Base-by-base conservation (phyloP, 1,140 invertebrate genomes). In the Ptiloglossa arizonensis region DNA sequence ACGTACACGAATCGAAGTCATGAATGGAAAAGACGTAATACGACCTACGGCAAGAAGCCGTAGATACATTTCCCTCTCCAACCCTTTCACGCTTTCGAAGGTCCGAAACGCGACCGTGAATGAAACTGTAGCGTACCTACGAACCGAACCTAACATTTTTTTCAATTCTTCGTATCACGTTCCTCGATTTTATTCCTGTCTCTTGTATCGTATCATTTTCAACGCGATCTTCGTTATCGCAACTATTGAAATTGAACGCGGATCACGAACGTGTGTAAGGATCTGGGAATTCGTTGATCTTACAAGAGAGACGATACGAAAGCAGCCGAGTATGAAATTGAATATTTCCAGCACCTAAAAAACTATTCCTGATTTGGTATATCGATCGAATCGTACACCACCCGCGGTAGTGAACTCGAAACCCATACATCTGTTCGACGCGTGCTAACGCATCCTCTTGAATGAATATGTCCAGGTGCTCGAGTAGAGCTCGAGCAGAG, bases 1-100 rank as follows among this genome's bases (percentile, higher is more conserved):
- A 70, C 69, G 60, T 63, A 57, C 57, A 54, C 79, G 73, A 46
- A 24, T 38, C 41, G 44, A 73, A 73, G 72, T 38, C 52, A 87
- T 90, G 89, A 91, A 91, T 90, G 90, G 84, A 89, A 60, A 74
- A 86, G 75, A 86, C 78, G 90, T 91, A 91, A 91, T 87, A 60
- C 70, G 87, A 91, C 78, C 87, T 86, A 83, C 75, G 87, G 54
- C 59, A 87, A 88, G 89, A 90, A 90, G 86, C 89, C 90, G 70
- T 90, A 90, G 80, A 81, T 50, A 64, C 83, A 86, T 83, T 64
- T 73, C 75, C 71, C 80, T 66, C 50, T n/a, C 38, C 72, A 38
- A 29, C 59, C 54, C 50, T 22, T 46, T 5, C 13, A 5, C 15
- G 38, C 60, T 13, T 22, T 17, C 19, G 41, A 82, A 38, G 24